Evolutionary conservation across 2,888 invertebrate species (phyloP).

Genomic region (Nomada fucata): DNA sequence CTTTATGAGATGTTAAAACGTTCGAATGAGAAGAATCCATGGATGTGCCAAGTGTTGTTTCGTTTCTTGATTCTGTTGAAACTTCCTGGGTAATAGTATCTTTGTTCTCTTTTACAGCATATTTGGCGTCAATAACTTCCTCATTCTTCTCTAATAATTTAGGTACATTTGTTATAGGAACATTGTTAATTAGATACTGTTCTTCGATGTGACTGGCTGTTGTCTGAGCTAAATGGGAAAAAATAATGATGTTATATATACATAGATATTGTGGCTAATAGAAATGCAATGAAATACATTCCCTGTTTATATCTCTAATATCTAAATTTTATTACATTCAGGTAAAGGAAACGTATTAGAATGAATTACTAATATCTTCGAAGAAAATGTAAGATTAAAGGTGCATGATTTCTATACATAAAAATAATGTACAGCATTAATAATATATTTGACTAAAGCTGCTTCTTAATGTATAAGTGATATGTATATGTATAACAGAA

Average conservation of each 20-base stretch:
- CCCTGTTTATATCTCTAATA: conserved; percentile 4
- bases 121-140: conserved; percentile 22
- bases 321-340: conserved; percentile 12
- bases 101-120: conserved; percentile 27
- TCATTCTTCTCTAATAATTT: conserved; percentile 39
- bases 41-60: conserved; percentile 2
- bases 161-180: conserved; percentile 46
- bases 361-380: conserved; percentile 13
- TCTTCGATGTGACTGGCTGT: conserved; percentile 49
- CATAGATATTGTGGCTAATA: not conserved
- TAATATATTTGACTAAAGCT: conserved; percentile 19
- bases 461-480: conserved; percentile 4
- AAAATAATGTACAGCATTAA: conserved; percentile 13
- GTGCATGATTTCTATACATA: conserved; percentile 4
- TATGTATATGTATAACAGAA: conserved; percentile 3
- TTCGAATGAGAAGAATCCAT: conserved; percentile 3
- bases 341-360: not conserved
- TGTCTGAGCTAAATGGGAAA: conserved; percentile 56
- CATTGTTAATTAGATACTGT: conserved; percentile 61
- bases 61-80: conserved; percentile 14
- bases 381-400: conserved; percentile 4
- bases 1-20: not conserved
- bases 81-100: conserved; percentile 24
- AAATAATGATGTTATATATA: conserved; percentile 32
- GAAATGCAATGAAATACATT: conserved; percentile 11